Conservation (phyloP, 2,113 vertebrate species). For the Sander vitreus region DNA sequence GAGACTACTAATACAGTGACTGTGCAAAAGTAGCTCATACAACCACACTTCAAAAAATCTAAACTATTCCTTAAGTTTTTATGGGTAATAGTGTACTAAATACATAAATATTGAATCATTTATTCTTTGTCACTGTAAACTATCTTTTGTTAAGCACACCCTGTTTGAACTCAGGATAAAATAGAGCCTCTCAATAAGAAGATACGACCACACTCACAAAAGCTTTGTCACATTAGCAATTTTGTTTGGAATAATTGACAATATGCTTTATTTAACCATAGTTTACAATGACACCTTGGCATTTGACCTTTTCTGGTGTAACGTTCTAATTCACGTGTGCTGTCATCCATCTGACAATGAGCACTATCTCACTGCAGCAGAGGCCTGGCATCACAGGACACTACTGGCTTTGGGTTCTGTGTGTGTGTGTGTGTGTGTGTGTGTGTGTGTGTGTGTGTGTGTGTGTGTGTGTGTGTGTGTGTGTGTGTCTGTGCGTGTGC, state of each 20-base stretch:
- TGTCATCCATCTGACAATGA: constrained; percentile 23
- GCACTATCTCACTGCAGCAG: constrained; percentile 46
- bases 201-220: neutral
- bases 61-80: too few species aligned
- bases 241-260: neutral
- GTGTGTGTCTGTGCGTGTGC: neutral
- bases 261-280: neutral
- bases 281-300: neutral
- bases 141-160: neutral
- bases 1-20: too few species aligned
- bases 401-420: constrained; percentile 3
- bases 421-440: constrained; percentile 10
- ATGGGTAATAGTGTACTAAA: too few species aligned
- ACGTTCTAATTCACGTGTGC: neutral
- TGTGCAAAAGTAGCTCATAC: too few species aligned
- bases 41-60: too few species aligned
- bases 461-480: constrained; percentile 26
- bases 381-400: constrained; percentile 18
- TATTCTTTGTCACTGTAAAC: too few species aligned
- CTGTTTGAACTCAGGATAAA: neutral
- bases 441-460: constrained; percentile 20
- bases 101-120: too few species aligned
- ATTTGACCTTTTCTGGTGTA: constrained; percentile 28
- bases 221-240: neutral
- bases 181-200: neutral